Evolutionary conservation across 2,113 vertebrate species (phyloP), one percentile per base, ranked within the genome.

Genomic region (Odocoileus virginianus): DNA sequence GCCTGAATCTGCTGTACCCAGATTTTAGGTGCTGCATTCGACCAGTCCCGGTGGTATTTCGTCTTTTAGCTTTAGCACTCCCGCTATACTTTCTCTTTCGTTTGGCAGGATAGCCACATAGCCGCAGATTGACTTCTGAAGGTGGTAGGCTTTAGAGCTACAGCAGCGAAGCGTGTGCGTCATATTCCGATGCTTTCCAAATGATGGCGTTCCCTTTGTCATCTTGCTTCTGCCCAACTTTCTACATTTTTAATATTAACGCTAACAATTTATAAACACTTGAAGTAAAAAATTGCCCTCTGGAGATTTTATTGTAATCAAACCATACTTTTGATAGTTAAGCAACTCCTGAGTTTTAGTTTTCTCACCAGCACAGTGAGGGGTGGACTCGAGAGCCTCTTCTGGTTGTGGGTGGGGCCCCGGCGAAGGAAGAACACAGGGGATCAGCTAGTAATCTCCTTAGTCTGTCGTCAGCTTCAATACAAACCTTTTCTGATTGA

Each of bases 51-150:
- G 99, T 99, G 98, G 99, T 99, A 99, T 99, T 99, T 97, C 99
- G 99, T 95, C 99, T 99, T 98, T 99, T 99, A 93, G 99, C 99
- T 98, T 99, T 99, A 6, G 99, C 99, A 67, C 99, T 99, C 99
- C 99, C 99, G 98, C 99, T 99, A 98, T 99, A 99, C 99, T 99
- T 99, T 99, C 99, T 99, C 99, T 99, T 99, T 98, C 99, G 99
- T 98, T 99, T 99, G 95, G 99, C 99, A 4, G 99, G 99, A 96
- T 99, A 99, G 64, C 99, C 99, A 97, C 99, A 99, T 87, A 99
- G 87, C 99, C 99, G n/a, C 99, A 99, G 81, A 99, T 99, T 0
- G 99, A 99, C 90, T 99, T 99, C 98, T 99, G 99, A 97, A 99
- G 99, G 64, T 99, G 99, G 98, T 99, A 99, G 0, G 99, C 99